These are phyloP conservation scores for Pseudorectes ferrugineus DNA, from an alignment of 2,113 vertebrate genomes.

Conservation along the genomic window DNA sequence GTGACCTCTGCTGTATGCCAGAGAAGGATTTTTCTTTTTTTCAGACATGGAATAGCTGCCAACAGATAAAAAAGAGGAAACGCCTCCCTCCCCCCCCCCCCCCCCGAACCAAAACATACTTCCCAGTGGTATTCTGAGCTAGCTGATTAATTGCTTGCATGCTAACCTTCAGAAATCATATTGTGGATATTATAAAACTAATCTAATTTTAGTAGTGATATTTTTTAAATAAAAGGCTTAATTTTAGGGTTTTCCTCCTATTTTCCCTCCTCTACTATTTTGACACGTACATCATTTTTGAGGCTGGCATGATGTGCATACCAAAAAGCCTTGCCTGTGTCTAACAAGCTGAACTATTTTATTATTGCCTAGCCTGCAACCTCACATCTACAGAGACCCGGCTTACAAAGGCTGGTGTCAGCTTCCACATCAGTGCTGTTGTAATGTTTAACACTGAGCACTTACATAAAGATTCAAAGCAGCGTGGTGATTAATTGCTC, in stretches of 20 bases:
- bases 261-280: background rate
- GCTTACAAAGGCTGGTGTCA: slow-evolving; percentile 12
- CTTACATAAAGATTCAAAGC: slow-evolving; percentile 5
- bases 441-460: background rate
- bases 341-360: slow-evolving; percentile 17
- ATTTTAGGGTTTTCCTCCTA: background rate
- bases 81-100: too few relatives aligned
- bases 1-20: background rate
- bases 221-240: background rate
- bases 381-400: background rate
- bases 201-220: background rate
- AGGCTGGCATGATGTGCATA: background rate
- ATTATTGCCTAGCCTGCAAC: background rate
- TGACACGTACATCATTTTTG: background rate
- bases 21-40: background rate
- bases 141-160: background rate
- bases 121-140: background rate
- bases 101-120: background rate
- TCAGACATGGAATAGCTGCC: background rate
- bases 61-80: background rate
- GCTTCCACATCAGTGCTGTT: background rate
- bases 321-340: background rate
- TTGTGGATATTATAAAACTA: background rate
- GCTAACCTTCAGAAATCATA: background rate
- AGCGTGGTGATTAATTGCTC: background rate